Percentiles rank a stretch among this genome's conserved stretches.
Conservation (phyloP, 2,888 invertebrate species). For the Mystacides longicornis region DNA sequence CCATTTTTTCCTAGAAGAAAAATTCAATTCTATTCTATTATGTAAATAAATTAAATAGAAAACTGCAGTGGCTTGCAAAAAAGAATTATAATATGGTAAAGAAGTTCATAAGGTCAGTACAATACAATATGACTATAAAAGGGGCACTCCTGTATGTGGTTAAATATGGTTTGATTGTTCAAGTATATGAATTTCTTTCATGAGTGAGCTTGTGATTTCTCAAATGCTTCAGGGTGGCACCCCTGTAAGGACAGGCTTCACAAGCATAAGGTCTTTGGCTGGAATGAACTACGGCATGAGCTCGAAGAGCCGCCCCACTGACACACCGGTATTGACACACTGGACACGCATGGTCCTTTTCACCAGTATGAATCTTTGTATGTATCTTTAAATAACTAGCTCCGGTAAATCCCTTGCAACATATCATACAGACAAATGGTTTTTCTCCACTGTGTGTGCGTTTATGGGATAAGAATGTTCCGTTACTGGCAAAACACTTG, state of each 20-base stretch:
- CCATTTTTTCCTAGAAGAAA: no score
- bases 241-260: background rate
- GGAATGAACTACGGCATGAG: background rate
- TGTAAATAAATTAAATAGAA: no score
- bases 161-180: no score
- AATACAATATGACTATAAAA: no score
- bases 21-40: no score
- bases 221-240: background rate
- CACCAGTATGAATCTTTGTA: slow-evolving; percentile 10
- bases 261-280: slow-evolving; percentile 4
- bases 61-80: no score
- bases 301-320: background rate
- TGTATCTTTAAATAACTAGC: slow-evolving; percentile 10
- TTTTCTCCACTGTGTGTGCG: slow-evolving; percentile 11
- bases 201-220: slow-evolving; percentile 6
- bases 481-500: slow-evolving; percentile 5
- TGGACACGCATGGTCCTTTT: slow-evolving; percentile 12
- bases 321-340: slow-evolving; percentile 4
- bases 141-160: no score
- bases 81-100: no score
- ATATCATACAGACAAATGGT: slow-evolving; percentile 5
- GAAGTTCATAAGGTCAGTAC: no score
- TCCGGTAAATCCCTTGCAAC: slow-evolving; percentile 10
- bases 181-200: background rate
- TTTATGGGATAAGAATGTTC: slow-evolving; percentile 11